A percentile compares a stretch with the other conserved stretches of the same genome.
These are phyloP conservation scores for Sebastolobus alascanus DNA, from an alignment of 2,797 vertebrate genomes.

Conservation along the genomic window DNA sequence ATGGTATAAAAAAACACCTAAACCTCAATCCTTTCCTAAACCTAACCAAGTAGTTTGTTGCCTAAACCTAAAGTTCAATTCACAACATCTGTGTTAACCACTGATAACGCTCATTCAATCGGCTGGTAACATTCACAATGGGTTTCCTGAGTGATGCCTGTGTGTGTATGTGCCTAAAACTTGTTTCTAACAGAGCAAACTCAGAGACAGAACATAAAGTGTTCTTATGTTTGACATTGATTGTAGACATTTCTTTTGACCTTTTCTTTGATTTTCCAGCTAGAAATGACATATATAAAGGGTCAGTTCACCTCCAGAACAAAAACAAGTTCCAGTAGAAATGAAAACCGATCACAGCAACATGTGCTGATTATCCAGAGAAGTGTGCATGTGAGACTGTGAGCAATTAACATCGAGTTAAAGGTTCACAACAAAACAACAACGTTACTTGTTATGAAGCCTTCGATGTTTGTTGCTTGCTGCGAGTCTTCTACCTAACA, in stretches of 20 bases:
- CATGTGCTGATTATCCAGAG: neutral
- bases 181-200: neutral
- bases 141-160: too few species aligned
- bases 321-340: neutral
- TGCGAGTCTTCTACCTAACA: neutral
- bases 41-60: too few species aligned
- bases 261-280: neutral
- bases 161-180: neutral
- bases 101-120: too few species aligned
- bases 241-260: neutral
- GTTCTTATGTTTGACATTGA: neutral
- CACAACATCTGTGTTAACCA: too few species aligned
- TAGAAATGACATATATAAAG: neutral
- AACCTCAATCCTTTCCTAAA: too few species aligned
- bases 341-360: neutral
- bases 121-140: too few species aligned
- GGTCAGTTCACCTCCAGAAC: neutral
- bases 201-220: neutral
- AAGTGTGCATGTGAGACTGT: neutral
- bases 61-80: too few species aligned
- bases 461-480: neutral
- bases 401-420: neutral
- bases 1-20: too few species aligned
- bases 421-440: neutral
- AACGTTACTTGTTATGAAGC: neutral